phyloP scores from a whole-genome alignment of 2,113 vertebrate species.

The Riparia riparia region DNA sequence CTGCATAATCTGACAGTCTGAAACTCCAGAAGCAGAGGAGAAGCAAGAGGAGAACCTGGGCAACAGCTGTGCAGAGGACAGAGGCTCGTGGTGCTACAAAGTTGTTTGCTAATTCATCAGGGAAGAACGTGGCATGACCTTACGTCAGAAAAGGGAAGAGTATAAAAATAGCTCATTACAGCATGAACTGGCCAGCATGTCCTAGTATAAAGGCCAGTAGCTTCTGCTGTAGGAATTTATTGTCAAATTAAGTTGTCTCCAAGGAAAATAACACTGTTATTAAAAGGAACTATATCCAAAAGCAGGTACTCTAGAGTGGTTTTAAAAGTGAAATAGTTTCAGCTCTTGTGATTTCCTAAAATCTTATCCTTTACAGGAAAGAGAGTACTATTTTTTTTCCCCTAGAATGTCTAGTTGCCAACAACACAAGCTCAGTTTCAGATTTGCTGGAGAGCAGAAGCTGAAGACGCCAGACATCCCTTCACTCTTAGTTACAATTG shows the following conservation, averaged over 20 bases:
- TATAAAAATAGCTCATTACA: constrained; percentile 52
- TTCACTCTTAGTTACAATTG: not conserved
- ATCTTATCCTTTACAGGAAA: not conserved
- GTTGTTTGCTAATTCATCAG: not conserved
- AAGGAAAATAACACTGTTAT: not conserved
- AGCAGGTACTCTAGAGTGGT: not conserved
- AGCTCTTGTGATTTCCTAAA: not conserved
- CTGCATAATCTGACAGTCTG: not conserved
- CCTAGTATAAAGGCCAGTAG: not conserved
- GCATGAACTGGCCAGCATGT: not conserved
- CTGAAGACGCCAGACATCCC: not conserved
- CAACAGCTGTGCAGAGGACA: not conserved
- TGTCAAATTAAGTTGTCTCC: not conserved
- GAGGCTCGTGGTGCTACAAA: not conserved
- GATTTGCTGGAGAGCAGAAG: not conserved
- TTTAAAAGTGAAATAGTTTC: not conserved
- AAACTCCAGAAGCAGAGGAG: not conserved
- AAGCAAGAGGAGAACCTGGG: not conserved
- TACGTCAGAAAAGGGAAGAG: not conserved
- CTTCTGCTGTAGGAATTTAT: not conserved
- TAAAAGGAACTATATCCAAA: not conserved
- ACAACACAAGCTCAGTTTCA: not conserved
- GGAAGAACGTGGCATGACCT: not conserved
- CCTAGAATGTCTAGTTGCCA: not conserved
- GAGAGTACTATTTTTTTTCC: not conserved